A percentile compares a stretch with the other conserved stretches of the same genome.
phyloP scores from a whole-genome alignment of 2,797 vertebrate species.

The Alectoris magna region DNA sequence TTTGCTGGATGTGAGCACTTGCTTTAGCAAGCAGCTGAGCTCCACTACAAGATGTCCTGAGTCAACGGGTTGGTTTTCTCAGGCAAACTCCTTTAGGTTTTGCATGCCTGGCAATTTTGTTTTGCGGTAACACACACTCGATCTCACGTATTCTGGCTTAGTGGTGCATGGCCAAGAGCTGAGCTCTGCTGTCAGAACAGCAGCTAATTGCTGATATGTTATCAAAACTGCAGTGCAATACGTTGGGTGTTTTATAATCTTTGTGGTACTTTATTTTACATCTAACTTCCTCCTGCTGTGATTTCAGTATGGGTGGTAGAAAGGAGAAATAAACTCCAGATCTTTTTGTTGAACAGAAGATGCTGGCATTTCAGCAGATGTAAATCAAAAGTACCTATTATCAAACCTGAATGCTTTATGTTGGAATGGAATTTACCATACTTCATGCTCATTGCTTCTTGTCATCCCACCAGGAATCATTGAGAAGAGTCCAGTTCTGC shows the following conservation, averaged over 20 bases:
- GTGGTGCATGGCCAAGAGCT: rapidly evolving
- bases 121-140: rapidly evolving
- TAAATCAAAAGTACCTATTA: neutral
- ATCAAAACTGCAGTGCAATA: neutral
- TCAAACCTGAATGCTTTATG: neutral
- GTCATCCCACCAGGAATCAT: neutral
- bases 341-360: neutral
- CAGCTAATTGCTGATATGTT: neutral
- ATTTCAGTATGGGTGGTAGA: neutral
- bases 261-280: neutral
- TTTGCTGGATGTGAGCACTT: neutral
- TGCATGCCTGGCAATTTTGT: neutral
- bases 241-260: rapidly evolving
- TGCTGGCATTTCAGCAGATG: neutral
- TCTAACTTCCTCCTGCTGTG: neutral
- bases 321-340: neutral
- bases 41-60: neutral
- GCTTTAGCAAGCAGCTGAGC: neutral
- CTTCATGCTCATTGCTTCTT: neutral
- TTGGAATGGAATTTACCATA: neutral
- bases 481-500: neutral
- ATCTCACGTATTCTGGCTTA: neutral
- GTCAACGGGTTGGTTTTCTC: neutral
- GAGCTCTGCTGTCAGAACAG: neutral
- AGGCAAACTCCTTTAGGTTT: neutral